Conservation (phyloP, 1,140 invertebrate species). For the Drosophila eugracilis region DNA sequence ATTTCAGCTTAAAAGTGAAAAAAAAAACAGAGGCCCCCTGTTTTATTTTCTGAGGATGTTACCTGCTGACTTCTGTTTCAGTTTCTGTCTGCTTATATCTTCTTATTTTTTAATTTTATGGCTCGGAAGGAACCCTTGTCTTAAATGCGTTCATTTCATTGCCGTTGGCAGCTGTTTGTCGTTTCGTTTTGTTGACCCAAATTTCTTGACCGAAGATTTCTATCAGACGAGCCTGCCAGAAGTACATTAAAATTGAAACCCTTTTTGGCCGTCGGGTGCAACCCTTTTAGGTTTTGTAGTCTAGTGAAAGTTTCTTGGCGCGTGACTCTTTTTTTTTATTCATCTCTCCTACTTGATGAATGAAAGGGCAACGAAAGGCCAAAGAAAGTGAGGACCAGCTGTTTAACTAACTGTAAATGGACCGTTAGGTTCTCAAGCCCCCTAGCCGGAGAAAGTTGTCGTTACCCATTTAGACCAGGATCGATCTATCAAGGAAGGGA, state of each 20-base stretch:
- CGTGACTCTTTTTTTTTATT: no score
- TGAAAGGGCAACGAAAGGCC: conserved; percentile 3
- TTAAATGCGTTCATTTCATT: conserved; percentile 31
- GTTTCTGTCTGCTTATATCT: conserved; percentile 10
- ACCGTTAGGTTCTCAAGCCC: conserved; percentile 32
- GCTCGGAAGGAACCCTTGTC: conserved; percentile 28
- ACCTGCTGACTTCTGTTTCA: conserved; percentile 49
- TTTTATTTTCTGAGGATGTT: conserved; percentile 27
- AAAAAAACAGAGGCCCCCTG: background rate
- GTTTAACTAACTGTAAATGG: conserved; percentile 27
- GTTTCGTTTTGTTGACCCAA: conserved; percentile 49
- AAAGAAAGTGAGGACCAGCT: conserved; percentile 19
- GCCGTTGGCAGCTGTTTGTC: conserved; percentile 50
- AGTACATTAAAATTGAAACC: conserved; percentile 8
- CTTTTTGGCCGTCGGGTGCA: conserved; percentile 9
- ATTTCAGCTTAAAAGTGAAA: conserved; percentile 32
- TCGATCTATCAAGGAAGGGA: conserved; percentile 17
- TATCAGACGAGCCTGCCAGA: conserved; percentile 31
- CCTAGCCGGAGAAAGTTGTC: conserved; percentile 29
- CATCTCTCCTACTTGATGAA: no score
- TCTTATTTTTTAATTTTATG: conserved; percentile 12
- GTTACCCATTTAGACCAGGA: background rate
- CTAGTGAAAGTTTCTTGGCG: conserved; percentile 38
- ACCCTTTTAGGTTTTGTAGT: conserved; percentile 14
- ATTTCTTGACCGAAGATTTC: conserved; percentile 57